phyloP scores from a whole-genome alignment of 2,113 vertebrate species.

The Sphyrna mokarran region DNA sequence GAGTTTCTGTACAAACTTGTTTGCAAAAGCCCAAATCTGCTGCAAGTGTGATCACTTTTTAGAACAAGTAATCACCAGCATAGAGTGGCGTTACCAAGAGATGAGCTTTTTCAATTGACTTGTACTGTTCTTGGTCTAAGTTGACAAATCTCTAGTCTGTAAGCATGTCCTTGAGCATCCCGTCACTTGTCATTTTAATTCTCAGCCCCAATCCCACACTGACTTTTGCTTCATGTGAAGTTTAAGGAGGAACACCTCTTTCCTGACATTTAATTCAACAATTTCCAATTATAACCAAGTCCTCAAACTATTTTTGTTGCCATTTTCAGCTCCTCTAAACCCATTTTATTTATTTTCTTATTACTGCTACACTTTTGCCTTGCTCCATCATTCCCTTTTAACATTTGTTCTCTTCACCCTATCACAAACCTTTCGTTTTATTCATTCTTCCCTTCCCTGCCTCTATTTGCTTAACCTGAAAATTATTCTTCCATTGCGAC shows the following conservation, averaged over 20 bases:
- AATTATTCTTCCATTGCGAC: not conserved
- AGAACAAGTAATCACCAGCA: not conserved
- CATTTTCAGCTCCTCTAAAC: not conserved
- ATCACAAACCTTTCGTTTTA: not conserved
- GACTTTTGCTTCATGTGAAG: not conserved
- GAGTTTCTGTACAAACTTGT: not conserved
- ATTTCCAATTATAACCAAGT: not conserved
- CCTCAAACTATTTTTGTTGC: not conserved
- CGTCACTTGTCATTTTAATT: not conserved
- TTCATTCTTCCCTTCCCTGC: not conserved
- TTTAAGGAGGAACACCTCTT: not conserved
- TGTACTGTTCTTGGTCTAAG: not conserved
- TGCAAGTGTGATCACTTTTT: not conserved
- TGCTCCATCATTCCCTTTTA: not conserved
- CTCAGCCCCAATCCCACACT: not conserved
- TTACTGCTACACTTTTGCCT: not conserved
- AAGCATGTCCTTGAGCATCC: not conserved
- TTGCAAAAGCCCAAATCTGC: not conserved
- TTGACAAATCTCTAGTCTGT: not conserved
- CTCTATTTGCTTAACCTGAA: not conserved
- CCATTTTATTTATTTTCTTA: not conserved
- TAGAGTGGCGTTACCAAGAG: not conserved
- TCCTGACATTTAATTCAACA: not conserved
- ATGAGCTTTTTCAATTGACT: not conserved
- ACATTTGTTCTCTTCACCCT: not conserved